phyloP scores from a whole-genome alignment of 2,888 invertebrate species.

The Stictocephala bisonia region DNA sequence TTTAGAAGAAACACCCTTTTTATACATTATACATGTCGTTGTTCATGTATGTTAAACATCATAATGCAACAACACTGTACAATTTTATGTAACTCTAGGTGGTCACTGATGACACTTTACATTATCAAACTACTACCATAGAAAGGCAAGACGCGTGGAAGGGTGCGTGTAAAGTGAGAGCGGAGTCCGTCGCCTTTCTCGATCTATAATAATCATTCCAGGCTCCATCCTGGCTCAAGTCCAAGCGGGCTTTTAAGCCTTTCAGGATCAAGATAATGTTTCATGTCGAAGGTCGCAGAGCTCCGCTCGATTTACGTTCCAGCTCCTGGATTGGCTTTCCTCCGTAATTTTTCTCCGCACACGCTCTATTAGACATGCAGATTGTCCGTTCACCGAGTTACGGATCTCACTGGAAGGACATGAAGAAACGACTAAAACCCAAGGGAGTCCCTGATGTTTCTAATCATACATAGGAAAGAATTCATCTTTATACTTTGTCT shows the following conservation, averaged over 20 bases:
- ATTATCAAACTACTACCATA: neutral
- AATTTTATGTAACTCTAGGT: too few species aligned
- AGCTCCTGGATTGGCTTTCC: constrained; percentile 35
- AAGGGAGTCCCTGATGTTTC: too few species aligned
- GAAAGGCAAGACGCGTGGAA: too few species aligned
- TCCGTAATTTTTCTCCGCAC: constrained; percentile 28
- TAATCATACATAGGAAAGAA: too few species aligned
- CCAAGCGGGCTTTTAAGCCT: constrained; percentile 29
- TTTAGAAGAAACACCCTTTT: too few species aligned
- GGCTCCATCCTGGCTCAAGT: neutral
- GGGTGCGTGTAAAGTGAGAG: constrained; percentile 4
- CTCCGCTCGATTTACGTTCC: constrained; percentile 1
- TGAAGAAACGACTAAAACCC: too few species aligned
- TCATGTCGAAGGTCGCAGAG: constrained; percentile 28
- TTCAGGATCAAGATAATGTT: constrained; percentile 28
- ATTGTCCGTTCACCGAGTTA: too few species aligned
- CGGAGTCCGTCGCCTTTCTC: neutral
- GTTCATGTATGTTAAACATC: too few species aligned
- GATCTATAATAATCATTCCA: neutral
- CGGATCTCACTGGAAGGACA: too few species aligned
- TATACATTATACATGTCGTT: too few species aligned
- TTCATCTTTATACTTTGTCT: too few species aligned
- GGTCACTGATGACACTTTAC: neutral
- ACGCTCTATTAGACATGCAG: constrained; percentile 34
- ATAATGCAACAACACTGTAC: too few species aligned